phyloP scores from a whole-genome alignment of 2,797 vertebrate species.

The Phrynocephalus guinanensis region DNA sequence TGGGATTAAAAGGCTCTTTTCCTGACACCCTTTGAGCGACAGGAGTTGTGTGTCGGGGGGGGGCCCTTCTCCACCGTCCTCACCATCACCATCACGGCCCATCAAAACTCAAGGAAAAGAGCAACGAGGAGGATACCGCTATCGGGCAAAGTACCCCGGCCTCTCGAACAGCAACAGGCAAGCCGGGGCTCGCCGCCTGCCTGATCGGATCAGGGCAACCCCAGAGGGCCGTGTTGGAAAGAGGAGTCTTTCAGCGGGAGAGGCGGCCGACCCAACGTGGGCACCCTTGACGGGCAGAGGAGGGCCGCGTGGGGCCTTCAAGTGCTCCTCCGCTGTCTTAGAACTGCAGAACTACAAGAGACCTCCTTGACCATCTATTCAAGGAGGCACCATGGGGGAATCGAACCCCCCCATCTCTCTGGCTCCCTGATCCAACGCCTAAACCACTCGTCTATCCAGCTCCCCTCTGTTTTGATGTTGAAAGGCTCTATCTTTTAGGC shows the following conservation, averaged over 20 bases:
- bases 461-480: no score
- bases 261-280: no score
- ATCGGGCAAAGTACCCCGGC: neutral
- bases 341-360: no score
- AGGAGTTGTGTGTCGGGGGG: neutral
- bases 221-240: neutral
- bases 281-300: no score
- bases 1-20: conserved; percentile 39
- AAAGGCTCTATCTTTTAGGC: no score
- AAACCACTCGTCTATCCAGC: no score
- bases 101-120: conserved; percentile 2
- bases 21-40: conserved; percentile 25
- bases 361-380: no score
- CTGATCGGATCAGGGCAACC: neutral
- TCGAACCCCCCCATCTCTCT: no score
- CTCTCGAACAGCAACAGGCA: neutral
- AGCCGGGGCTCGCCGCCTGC: neutral
- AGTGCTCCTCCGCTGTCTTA: neutral
- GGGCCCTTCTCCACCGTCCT: neutral
- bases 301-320: neutral
- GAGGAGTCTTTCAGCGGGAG: neutral
- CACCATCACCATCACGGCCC: neutral
- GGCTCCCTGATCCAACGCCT: no score
- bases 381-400: no score
- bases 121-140: neutral